Conservation (phyloP, 1,140 invertebrate species). For the Leptoteleia sp. region DNA sequence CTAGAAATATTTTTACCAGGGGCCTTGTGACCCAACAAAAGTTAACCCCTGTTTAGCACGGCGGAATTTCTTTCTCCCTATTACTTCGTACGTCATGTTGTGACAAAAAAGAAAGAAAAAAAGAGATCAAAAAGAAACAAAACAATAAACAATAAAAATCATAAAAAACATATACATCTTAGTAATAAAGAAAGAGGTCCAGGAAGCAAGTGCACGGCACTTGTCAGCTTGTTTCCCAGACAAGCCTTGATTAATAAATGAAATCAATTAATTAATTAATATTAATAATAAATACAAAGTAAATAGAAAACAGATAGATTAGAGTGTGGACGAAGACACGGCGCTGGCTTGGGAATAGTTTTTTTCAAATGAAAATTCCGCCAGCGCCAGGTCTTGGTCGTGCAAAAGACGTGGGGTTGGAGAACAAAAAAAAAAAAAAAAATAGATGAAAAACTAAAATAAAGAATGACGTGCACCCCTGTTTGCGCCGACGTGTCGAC, state of each 20-base stretch:
- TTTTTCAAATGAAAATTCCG: background rate
- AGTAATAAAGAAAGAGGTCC: background rate
- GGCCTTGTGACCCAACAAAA: slow-evolving; percentile 12
- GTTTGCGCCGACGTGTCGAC: slow-evolving; percentile 8
- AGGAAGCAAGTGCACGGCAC: slow-evolving; percentile 1
- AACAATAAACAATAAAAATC: slow-evolving; percentile 42
- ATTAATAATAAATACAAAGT: slow-evolving; percentile 32
- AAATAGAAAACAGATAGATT: slow-evolving; percentile 33
- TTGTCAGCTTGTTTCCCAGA: slow-evolving; percentile 7
- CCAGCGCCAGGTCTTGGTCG: slow-evolving; percentile 39
- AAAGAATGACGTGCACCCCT: slow-evolving; percentile 71
- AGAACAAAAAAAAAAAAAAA: too few relatives aligned
- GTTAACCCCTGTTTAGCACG: too few relatives aligned
- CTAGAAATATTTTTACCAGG: too few relatives aligned
- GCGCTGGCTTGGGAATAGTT: background rate
- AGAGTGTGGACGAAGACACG: slow-evolving; percentile 25
- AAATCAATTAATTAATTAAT: slow-evolving; percentile 34
- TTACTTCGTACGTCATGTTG: slow-evolving; percentile 18
- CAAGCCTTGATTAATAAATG: background rate
- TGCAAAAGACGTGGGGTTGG: slow-evolving; percentile 29
- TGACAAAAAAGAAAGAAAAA: slow-evolving; percentile 46
- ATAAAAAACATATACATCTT: slow-evolving; percentile 28
- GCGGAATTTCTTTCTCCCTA: slow-evolving; percentile 30
- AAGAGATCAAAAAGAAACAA: slow-evolving; percentile 28
- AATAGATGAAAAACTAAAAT: slow-evolving; percentile 68